Evolutionary conservation across 2,113 vertebrate species (phyloP).

Genomic region (Heliornis fulica): DNA sequence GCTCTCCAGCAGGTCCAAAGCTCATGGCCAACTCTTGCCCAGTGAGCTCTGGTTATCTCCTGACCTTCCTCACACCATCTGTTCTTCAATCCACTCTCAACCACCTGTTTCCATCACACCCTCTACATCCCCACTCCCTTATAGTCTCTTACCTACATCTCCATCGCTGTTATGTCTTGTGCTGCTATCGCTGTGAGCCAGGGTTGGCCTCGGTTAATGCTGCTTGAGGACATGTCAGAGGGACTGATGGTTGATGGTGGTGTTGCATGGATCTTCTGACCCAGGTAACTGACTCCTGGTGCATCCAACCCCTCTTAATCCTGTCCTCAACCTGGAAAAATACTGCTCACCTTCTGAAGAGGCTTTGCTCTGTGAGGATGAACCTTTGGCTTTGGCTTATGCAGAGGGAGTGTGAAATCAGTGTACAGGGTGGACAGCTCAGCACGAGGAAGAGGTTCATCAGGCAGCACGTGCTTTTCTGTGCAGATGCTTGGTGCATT

Average conservation of each 20-base stretch:
- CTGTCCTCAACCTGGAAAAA: not conserved
- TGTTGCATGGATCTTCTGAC: not conserved
- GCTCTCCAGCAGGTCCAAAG: not conserved
- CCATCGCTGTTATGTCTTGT: not conserved
- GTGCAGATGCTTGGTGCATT: not conserved
- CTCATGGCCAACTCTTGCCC: not conserved
- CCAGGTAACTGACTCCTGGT: not conserved
- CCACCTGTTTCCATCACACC: not conserved
- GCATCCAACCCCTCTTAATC: not conserved
- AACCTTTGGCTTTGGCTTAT: not conserved
- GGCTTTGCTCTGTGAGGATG: not conserved
- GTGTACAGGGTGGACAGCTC: not conserved
- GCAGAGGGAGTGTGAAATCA: not conserved
- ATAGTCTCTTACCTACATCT: no score
- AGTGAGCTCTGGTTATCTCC: not conserved
- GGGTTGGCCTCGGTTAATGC: not conserved
- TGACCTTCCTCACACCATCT: not conserved
- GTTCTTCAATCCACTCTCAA: not conserved
- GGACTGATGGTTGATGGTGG: not conserved
- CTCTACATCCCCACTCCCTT: fast-evolving
- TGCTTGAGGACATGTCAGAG: not conserved
- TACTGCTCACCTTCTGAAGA: not conserved
- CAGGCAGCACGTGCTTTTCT: not conserved
- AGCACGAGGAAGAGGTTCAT: not conserved
- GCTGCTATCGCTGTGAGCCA: not conserved